These are phyloP conservation scores for Eira barbara DNA, from an alignment of 2,113 vertebrate species.

Conservation along the genomic window DNA sequence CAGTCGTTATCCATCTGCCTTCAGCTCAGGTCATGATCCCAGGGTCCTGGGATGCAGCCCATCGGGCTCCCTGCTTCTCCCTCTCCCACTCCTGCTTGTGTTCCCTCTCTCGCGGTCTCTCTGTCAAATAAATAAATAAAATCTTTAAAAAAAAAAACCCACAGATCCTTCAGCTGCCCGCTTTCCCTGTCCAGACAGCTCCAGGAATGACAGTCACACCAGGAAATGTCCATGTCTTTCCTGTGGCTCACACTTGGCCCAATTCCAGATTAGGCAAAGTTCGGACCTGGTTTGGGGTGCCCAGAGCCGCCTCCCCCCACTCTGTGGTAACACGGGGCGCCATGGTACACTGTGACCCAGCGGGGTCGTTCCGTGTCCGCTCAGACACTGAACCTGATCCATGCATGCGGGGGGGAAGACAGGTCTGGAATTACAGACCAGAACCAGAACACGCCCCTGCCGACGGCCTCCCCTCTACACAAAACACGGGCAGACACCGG, in stretches of 20 bases:
- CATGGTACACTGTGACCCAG: fast-evolving
- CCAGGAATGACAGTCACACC: background rate
- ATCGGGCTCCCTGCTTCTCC: too few relatives aligned
- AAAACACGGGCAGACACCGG: background rate
- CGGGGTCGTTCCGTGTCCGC: fast-evolving
- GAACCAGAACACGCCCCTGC: background rate
- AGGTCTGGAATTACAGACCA: constrained; percentile 48
- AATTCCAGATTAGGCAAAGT: background rate
- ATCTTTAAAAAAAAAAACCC: background rate
- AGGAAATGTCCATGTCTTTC: background rate
- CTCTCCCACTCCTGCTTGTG: too few relatives aligned
- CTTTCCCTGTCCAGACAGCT: background rate
- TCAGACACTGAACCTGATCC: background rate
- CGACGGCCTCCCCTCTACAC: fast-evolving
- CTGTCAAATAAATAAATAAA: too few relatives aligned
- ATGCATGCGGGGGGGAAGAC: fast-evolving
- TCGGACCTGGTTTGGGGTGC: background rate
- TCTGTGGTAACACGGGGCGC: background rate
- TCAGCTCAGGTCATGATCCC: too few relatives aligned
- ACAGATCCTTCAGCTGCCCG: background rate
- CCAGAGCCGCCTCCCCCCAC: too few relatives aligned
- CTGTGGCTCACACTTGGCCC: background rate
- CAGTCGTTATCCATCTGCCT: too few relatives aligned
- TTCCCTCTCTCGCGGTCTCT: too few relatives aligned
- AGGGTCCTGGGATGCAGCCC: too few relatives aligned